Base-by-base conservation (phyloP, 2,797 vertebrate genomes). In the Melanotaenia nigrans region DNA sequence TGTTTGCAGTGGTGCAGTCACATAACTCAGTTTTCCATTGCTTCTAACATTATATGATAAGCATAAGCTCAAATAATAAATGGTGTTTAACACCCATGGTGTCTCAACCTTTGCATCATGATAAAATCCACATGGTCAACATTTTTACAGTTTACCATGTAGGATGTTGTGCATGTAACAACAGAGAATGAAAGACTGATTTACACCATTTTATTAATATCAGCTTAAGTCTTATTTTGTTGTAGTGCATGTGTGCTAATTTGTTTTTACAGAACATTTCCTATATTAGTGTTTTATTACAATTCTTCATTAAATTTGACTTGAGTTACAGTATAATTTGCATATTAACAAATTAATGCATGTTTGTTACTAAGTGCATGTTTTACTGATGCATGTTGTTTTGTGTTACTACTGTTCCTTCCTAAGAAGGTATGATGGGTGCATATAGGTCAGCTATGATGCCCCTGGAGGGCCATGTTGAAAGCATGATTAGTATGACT, bases 401-500 rank as follows among this genome's bases (percentile, higher is more conserved):
- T 81, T 91, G 85, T 92, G 77, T 91, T 81, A 93, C 95, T 81
- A 71, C 95, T 94, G 92, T 95, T 93, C 79, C 81, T 79, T 78
- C 68, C 73, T 79, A 79, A 90, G 86, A 98, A 96, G 95, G 95
- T 96, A 95, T 96, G 95, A 96, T 96, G 94, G 95, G 95, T 95
- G 95, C 94, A 93, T 96, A 95, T 95, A 92, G 94, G 92, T 94
- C 95, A 93, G 94, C 94, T 95, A 95, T 97, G 95, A 95, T 95
- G 92, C 95, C 95, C 92, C 94, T 88, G 90, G 95, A 93, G 93
- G 94, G 94, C 94, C 93, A 94, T 92, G 90, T 95, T 95, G 95
- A 96, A 94, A 95, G 95, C 95, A 96, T 96, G 96, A 86, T 96
- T 97, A 96, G 95, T 96, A 95, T 97, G 96, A 93, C 95, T 95